These are phyloP conservation scores for Leucoptera coffeella DNA, from an alignment of 2,888 invertebrate genomes.

Conservation along the genomic window DNA sequence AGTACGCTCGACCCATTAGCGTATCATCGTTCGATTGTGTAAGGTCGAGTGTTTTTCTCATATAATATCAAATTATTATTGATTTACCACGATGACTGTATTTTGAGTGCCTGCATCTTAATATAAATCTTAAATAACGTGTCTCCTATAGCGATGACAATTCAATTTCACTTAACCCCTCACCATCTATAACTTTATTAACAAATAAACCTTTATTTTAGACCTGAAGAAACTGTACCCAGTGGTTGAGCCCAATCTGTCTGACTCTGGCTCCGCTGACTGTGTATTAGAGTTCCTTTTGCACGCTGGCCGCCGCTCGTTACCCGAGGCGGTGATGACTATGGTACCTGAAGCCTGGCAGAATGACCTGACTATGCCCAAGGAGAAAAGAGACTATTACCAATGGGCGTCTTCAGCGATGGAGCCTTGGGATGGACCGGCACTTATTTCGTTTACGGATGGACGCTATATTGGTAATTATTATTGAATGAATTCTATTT, in stretches of 20 bases:
- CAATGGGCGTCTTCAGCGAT: constrained; percentile 96
- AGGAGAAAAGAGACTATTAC: constrained; percentile 91
- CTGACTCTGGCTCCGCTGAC: constrained; percentile 96
- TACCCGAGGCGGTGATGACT: constrained; percentile 98
- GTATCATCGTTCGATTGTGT: no score
- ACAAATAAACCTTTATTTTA: no score
- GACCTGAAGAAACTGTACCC: constrained; percentile 86
- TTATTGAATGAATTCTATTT: no score
- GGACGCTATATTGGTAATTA: constrained; percentile 90
- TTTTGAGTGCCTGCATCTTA: no score
- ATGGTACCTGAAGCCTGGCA: constrained; percentile 99
- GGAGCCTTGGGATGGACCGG: constrained; percentile 99
- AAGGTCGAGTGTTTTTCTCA: no score
- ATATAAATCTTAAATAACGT: no score
- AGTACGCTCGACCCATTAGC: no score
- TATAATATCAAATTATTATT: no score
- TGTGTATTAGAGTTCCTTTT: constrained; percentile 96
- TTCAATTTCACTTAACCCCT: no score
- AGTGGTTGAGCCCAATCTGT: constrained; percentile 94
- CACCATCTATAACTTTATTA: no score
- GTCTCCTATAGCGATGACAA: no score
- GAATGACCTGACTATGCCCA: constrained; percentile 87
- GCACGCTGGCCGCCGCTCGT: constrained; percentile 82
- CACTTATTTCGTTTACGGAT: constrained; percentile 94
- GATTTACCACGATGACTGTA: no score